Conservation (phyloP, 2,797 vertebrate species). For the Echiichthys vipera region DNA sequence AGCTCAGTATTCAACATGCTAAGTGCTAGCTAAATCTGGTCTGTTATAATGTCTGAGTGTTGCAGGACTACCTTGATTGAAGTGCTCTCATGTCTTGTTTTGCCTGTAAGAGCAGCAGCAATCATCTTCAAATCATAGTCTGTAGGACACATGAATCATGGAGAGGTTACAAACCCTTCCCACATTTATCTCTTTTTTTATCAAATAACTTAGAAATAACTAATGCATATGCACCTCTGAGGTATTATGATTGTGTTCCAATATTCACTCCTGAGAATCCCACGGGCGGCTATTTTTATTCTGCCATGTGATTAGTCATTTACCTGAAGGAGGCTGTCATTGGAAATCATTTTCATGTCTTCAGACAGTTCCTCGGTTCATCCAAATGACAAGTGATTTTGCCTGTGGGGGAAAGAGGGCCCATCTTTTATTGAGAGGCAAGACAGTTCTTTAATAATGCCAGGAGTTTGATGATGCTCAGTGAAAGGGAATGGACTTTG, state of each 20-base stretch:
- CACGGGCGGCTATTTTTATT: slow-evolving; percentile 75
- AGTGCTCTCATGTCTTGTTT: slow-evolving; percentile 70
- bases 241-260: slow-evolving; percentile 63
- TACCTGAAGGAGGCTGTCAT: slow-evolving; percentile 79
- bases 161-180: slow-evolving; percentile 54
- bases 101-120: slow-evolving; percentile 60
- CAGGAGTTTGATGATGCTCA: slow-evolving; percentile 69
- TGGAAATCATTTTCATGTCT: slow-evolving; percentile 81
- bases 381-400: slow-evolving; percentile 76
- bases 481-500: slow-evolving; percentile 66
- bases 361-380: slow-evolving; percentile 76
- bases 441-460: slow-evolving; percentile 76
- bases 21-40: slow-evolving; percentile 40
- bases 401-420: slow-evolving; percentile 60
- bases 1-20: slow-evolving; percentile 31
- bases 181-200: slow-evolving; percentile 53
- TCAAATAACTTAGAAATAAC: slow-evolving; percentile 58
- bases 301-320: slow-evolving; percentile 77
- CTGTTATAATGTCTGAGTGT: slow-evolving; percentile 49
- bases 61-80: slow-evolving; percentile 67
- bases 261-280: slow-evolving; percentile 55
- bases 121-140: slow-evolving; percentile 71
- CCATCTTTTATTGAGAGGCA: slow-evolving; percentile 75
- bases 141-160: slow-evolving; percentile 63
- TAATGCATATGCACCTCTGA: slow-evolving; percentile 53